Evolutionary conservation across 2,888 invertebrate species (phyloP), one percentile per base, ranked within the genome.

Genomic region (Elmis aenea): DNA sequence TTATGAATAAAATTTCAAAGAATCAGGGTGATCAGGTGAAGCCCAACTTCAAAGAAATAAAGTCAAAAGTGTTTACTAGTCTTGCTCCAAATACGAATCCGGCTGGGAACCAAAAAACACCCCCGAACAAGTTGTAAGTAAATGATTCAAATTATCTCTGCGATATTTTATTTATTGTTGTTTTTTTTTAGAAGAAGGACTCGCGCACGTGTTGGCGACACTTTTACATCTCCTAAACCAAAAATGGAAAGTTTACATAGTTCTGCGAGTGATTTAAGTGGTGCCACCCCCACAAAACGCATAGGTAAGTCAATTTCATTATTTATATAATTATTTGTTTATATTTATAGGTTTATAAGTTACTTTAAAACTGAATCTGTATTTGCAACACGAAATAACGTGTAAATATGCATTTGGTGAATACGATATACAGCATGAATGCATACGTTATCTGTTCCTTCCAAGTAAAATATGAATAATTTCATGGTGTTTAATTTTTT

Each of bases 31-130:
- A 86, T 52, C 79, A 80, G 55, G n/a, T n/a, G n/a, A n/a, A n/a
- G n/a, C 73, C 74, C 6, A 80, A 82, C 48, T 71, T 81, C 49
- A 88, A 86, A 67, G 91, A 93, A 63, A 84, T 93, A 18, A 93
- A 92, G 67, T 88, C 92, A 26, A 85, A 88, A 68, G 83, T 67
- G 33, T 66, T 63, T 33, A 57, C 43, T 36, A 55, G 50, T 6
- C 47, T 50, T 24, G 40, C 50, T 8, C 42, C 47, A 6, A 44
- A 36, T 13, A 24, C 28, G 8, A 41, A 37, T 13, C 38, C 34
- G 10, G 45, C 34, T 10, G 35, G 36, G 1, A 51, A 34, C 33
- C 53, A 54, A 28, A 61, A 60, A 34, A 47, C 52, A 13, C 52
- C 57, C 9, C 61, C 54, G 35, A 57, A 50, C 40, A 65, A 65